A percentile compares a stretch with the other conserved stretches of the same genome.
phyloP scores from a whole-genome alignment of 2,113 vertebrate species.

The Alouatta palliata region DNA sequence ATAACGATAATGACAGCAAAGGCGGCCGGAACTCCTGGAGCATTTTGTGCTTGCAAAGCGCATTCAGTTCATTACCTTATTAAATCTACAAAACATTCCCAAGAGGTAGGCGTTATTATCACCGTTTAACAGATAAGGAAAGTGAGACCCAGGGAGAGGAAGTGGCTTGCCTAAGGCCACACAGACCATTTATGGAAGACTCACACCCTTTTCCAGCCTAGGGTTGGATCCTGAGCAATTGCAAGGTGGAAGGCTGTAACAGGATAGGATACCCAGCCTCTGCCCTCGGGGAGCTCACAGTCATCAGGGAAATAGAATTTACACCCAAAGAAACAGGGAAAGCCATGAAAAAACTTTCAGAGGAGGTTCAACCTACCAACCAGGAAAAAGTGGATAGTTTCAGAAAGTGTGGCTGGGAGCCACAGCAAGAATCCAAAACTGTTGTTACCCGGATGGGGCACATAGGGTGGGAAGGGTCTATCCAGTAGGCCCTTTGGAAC shows the following conservation, averaged over 20 bases:
- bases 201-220: background rate
- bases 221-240: background rate
- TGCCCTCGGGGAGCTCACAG: background rate
- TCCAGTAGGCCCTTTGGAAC: background rate
- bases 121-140: constrained; percentile 66
- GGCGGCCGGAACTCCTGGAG: background rate
- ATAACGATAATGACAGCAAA: background rate
- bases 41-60: constrained; percentile 63
- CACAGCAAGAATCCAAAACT: background rate
- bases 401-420: background rate
- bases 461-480: background rate
- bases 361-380: background rate
- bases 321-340: background rate
- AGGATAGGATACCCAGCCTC: background rate
- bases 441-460: background rate
- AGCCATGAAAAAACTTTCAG: background rate
- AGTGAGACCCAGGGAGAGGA: constrained; percentile 61
- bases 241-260: background rate
- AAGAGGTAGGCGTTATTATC: constrained; percentile 50
- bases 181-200: background rate
- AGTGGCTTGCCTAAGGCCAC: constrained; percentile 55
- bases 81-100: constrained; percentile 38
- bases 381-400: background rate
- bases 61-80: constrained; percentile 61
- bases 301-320: background rate